These are phyloP conservation scores for Crotalus viridis DNA, from an alignment of 2,113 vertebrate species.

Conservation along the genomic window DNA sequence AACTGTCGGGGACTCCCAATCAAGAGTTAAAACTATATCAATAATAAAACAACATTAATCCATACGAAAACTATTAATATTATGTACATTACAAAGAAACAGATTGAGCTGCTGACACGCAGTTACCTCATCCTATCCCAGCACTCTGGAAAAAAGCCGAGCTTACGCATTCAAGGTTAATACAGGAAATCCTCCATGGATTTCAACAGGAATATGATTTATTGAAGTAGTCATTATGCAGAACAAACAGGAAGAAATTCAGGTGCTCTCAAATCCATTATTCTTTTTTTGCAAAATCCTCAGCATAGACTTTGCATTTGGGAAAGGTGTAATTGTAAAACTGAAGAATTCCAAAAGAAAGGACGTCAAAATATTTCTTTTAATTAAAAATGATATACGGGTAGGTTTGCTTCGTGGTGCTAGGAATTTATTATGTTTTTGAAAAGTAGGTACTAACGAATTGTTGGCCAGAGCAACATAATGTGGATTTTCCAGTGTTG, in stretches of 20 bases:
- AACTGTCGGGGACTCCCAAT: no score
- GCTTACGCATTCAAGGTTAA: background rate
- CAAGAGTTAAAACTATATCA: no score
- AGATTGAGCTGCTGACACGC: background rate
- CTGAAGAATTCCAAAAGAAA: background rate
- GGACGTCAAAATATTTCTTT: background rate
- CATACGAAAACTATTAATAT: background rate
- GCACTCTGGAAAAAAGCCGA: background rate
- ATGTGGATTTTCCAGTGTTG: background rate
- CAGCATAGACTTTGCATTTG: background rate
- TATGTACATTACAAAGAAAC: background rate
- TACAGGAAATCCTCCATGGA: background rate
- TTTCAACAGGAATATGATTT: background rate
- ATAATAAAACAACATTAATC: background rate
- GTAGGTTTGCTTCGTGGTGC: background rate
- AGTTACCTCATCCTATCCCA: background rate
- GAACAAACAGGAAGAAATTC: background rate
- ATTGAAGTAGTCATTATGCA: background rate
- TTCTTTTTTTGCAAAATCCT: background rate
- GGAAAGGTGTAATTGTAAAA: background rate
- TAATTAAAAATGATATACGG: background rate
- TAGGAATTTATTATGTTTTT: background rate
- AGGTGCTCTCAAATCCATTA: background rate
- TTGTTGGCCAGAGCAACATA: background rate
- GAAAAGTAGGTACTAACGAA: background rate